phyloP scores from a whole-genome alignment of 2,797 vertebrate species.

The Thaleichthys pacificus region DNA sequence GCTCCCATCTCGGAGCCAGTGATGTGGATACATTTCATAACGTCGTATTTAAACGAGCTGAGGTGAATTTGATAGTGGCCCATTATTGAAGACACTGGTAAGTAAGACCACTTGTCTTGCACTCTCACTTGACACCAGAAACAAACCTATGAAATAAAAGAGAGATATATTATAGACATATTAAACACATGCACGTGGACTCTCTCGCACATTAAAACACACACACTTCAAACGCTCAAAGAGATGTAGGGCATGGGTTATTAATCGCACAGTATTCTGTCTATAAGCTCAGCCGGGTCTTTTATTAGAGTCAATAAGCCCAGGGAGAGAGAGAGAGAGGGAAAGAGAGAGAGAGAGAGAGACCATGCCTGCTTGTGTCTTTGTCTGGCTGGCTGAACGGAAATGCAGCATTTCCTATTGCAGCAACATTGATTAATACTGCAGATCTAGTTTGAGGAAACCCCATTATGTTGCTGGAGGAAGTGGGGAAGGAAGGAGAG shows the following conservation, averaged over 20 bases:
- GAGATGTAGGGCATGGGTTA: slow-evolving; percentile 41
- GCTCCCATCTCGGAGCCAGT: slow-evolving; percentile 67
- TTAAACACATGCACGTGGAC: slow-evolving; percentile 3
- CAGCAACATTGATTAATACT: slow-evolving; percentile 70
- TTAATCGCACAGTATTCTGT: slow-evolving; percentile 56
- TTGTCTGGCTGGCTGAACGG: slow-evolving; percentile 52
- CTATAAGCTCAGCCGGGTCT: slow-evolving; percentile 42
- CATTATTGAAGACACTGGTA: slow-evolving; percentile 61
- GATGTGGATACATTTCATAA: slow-evolving; percentile 74
- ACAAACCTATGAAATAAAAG: slow-evolving; percentile 48
- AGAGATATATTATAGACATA: slow-evolving; percentile 32
- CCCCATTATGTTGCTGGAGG: slow-evolving; percentile 62
- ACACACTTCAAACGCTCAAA: slow-evolving; percentile 13
- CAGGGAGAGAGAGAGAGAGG: not conserved
- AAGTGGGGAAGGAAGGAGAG: slow-evolving; percentile 46
- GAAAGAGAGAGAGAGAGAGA: too few relatives aligned
- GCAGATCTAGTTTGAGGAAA: slow-evolving; percentile 63
- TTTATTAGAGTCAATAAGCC: slow-evolving; percentile 55
- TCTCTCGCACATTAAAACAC: not conserved
- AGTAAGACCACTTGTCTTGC: slow-evolving; percentile 48
- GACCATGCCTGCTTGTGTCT: slow-evolving; percentile 39
- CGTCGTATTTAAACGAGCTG: slow-evolving; percentile 68
- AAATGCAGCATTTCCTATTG: slow-evolving; percentile 43
- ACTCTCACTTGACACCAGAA: slow-evolving; percentile 42
- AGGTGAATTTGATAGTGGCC: slow-evolving; percentile 57